Evolutionary conservation across 2,113 vertebrate species (phyloP).

Genomic region (Xiphophorus hellerii): DNA sequence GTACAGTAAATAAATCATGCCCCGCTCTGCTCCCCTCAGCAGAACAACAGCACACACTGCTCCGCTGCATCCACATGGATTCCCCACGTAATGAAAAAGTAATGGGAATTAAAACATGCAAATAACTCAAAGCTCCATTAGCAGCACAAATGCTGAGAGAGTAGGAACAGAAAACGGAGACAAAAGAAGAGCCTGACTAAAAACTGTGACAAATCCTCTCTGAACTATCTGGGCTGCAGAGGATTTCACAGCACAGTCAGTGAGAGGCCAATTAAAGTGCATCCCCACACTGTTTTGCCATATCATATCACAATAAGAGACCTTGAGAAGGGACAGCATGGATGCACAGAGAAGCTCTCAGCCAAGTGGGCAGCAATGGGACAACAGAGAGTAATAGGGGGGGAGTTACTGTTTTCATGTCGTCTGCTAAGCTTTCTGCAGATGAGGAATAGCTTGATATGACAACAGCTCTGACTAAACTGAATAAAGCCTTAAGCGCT

Average conservation of each 20-base stretch:
- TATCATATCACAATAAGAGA: constrained; percentile 37
- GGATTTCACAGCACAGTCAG: constrained; percentile 18
- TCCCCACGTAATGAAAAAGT: constrained; percentile 49
- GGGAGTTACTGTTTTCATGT: constrained; percentile 11
- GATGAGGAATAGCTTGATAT: constrained; percentile 42
- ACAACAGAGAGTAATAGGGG: neutral
- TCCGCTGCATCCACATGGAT: constrained; percentile 10
- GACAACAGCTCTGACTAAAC: constrained; percentile 31
- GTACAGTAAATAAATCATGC: constrained; percentile 66
- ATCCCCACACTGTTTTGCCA: neutral
- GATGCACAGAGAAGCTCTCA: constrained; percentile 26
- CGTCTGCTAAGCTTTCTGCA: constrained; percentile 18
- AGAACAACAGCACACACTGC: constrained; percentile 45
- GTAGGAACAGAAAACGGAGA: constrained; percentile 4
- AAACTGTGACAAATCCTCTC: constrained; percentile 29
- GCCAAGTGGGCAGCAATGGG: constrained; percentile 23
- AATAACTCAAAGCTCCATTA: constrained; percentile 48
- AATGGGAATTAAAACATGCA: constrained; percentile 63
- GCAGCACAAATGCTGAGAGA: constrained; percentile 11
- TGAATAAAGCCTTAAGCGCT: constrained; percentile 16
- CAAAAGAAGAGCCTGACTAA: neutral
- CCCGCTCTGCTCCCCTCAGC: constrained; percentile 40
- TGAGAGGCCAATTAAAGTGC: constrained; percentile 30
- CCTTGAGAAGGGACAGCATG: constrained; percentile 33
- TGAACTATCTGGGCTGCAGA: constrained; percentile 27